A percentile compares a stretch with the other conserved stretches of the same genome.
These are phyloP conservation scores for Pygoscelis adeliae DNA, from an alignment of 2,113 vertebrate genomes.

Conservation along the genomic window DNA sequence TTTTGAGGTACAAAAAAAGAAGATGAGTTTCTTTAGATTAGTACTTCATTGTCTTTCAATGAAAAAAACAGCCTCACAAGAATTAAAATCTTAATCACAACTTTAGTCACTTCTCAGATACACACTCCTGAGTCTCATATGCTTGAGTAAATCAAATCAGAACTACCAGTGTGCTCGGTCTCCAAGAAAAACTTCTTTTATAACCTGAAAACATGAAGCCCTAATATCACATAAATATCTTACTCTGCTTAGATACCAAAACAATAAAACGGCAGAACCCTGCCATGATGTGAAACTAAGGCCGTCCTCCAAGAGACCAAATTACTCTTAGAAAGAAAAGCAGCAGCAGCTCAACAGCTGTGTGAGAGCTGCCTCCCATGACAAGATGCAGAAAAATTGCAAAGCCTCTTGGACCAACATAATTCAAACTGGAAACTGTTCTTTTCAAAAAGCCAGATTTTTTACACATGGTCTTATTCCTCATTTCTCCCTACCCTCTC, in stretches of 20 bases:
- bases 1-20: not conserved
- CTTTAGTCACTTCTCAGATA: not conserved
- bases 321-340: slow-evolving; percentile 58
- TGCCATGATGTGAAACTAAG: slow-evolving; percentile 14
- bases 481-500: not conserved
- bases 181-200: slow-evolving; percentile 60
- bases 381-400: slow-evolving; percentile 75
- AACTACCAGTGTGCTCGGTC: not conserved
- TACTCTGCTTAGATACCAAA: slow-evolving; percentile 24
- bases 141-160: slow-evolving; percentile 16
- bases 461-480: slow-evolving; percentile 47
- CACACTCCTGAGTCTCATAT: not conserved
- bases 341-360: slow-evolving; percentile 69
- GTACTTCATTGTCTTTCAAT: not conserved
- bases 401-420: slow-evolving; percentile 65
- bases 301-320: slow-evolving; percentile 11
- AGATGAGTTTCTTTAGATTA: not conserved
- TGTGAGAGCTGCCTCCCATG: slow-evolving; percentile 67
- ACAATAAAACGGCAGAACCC: not conserved
- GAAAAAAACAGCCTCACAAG: not conserved
- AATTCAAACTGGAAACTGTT: slow-evolving; percentile 62
- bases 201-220: slow-evolving; percentile 49
- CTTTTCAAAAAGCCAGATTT: slow-evolving; percentile 58
- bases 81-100: slow-evolving; percentile 1
- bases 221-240: slow-evolving; percentile 34